A percentile compares a stretch with the other conserved stretches of the same genome.
Conservation (phyloP, 1,140 invertebrate species). For the Palaemon carinicauda region DNA sequence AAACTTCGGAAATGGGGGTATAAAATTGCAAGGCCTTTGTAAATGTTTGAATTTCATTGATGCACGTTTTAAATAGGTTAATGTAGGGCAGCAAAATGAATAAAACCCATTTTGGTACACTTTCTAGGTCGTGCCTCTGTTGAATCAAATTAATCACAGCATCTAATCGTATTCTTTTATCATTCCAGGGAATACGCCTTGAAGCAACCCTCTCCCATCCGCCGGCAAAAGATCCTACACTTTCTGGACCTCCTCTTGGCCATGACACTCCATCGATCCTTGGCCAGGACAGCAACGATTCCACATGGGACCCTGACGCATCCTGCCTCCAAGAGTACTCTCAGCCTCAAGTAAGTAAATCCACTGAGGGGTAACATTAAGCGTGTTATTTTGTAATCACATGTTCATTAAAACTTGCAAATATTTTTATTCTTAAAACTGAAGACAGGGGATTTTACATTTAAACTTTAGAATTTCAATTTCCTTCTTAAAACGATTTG, state of each 20-base stretch:
- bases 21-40: no score
- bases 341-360: conserved; percentile 21
- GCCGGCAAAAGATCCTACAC: conserved; percentile 57
- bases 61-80: no score
- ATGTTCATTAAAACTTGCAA: no score
- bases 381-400: no score
- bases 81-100: no score
- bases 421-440: no score
- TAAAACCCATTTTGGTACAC: neutral
- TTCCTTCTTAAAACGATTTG: no score
- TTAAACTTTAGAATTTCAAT: no score
- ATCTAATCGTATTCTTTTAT: neutral
- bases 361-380: no score
- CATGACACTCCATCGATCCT: conserved; percentile 56
- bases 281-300: conserved; percentile 26
- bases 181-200: conserved; percentile 54
- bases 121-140: neutral
- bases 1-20: no score
- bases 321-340: conserved; percentile 26
- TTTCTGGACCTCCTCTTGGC: conserved; percentile 56
- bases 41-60: no score
- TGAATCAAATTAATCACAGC: neutral
- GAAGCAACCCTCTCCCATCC: conserved; percentile 55
- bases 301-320: neutral
- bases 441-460: no score